Evolutionary conservation across 2,888 invertebrate species (phyloP).

Genomic region (Orthosia incerta): DNA sequence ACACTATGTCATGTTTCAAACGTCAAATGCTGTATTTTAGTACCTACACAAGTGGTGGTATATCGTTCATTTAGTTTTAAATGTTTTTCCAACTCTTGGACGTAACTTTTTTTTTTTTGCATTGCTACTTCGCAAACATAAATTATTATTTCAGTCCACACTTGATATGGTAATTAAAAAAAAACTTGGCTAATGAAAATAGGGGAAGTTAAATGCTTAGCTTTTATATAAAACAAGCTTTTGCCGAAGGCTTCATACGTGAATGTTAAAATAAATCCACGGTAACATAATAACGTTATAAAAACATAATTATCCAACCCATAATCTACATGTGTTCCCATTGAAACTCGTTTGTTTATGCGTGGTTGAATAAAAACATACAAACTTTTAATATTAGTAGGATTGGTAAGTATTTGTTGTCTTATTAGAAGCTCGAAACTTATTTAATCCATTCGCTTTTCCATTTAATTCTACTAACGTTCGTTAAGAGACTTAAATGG

Average conservation of each 20-base stretch:
- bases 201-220: neutral
- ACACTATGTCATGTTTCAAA: constrained; percentile 25
- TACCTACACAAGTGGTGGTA: constrained; percentile 15
- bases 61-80: constrained; percentile 25
- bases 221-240: constrained; percentile 13
- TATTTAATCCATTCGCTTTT: neutral
- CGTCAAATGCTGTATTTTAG: constrained; percentile 35
- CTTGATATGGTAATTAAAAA: constrained; percentile 31
- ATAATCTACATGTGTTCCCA: no score
- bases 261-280: neutral
- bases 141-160: constrained; percentile 24
- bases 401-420: neutral
- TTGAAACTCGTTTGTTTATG: neutral
- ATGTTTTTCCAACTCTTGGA: constrained; percentile 15
- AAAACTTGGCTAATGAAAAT: constrained; percentile 16
- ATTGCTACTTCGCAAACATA: constrained; percentile 24
- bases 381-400: neutral
- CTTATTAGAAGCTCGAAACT: neutral
- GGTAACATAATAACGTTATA: neutral
- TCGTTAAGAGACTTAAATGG: neutral
- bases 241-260: neutral
- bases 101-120: constrained; percentile 36
- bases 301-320: neutral
- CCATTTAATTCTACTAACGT: neutral
- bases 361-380: neutral